Evolutionary conservation across 92 coral and sea anemone genomes (phyloP), one percentile per base, ranked within the genome.

Genomic region (Metridium senile): DNA sequence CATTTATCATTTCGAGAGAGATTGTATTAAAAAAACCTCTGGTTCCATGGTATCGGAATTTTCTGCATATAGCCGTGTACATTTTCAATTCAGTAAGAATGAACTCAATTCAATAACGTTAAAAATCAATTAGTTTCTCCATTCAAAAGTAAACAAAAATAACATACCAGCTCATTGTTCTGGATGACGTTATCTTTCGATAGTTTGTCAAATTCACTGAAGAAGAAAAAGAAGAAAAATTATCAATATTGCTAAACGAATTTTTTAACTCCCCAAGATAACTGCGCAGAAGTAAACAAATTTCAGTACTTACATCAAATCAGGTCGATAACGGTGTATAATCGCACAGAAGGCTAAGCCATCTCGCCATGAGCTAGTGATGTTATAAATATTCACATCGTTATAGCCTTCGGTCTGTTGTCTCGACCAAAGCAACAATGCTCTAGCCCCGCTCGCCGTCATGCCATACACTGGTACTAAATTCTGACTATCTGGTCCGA

Each of bases 361-460:
- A 86, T 92, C 93, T 71, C 93, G 87, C 97, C 97, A 92, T 9
- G 97, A 89, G 62, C 84, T 92, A 39, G 97, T 82, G 80, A 92
- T 87, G 46, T 92, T 86, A 23, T 70, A 89, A 31, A 92, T 81
- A 52, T 86, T 89, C 56, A 92, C 91, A 23, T 86, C 97, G 45
- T 26, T 86, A 78, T 92, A 89, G 32, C 93, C 82, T 63, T 85
- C 91, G 18, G 91, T 92, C 68, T 92, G 93, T n/a, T 92, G 97
- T 11, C 93, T 88, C 69, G 88, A 87, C 97, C 97, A 92, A 9
- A 92, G 80, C n/a, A 89, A 86, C 66, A 91, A 78, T 32, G 91
- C 90, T 57, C 89, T 59, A 19, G 89, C 74, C 56, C 91, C 93
- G 80, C 84, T 79, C 53, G 89, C 73, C 67, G 84, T 79, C 52